Conservation (phyloP, 2,888 invertebrate genomes). For the Ormyrus thymus region DNA sequence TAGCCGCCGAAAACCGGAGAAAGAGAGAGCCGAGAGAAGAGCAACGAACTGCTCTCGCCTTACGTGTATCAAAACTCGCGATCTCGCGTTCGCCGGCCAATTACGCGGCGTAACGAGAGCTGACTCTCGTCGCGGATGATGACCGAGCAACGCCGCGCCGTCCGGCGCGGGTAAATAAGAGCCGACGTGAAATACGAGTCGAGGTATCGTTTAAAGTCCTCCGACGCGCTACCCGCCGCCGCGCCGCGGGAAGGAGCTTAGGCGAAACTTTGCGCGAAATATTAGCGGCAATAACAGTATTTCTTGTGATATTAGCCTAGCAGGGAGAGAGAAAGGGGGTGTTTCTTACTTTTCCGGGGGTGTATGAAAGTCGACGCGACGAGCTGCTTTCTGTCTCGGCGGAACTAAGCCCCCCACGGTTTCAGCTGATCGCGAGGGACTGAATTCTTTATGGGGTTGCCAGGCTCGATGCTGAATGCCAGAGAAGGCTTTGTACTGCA, state of each 20-base stretch:
- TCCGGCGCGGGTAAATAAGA: conserved; percentile 60
- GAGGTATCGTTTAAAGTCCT: conserved; percentile 63
- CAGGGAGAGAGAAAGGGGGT: conserved; percentile 11
- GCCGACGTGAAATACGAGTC: conserved; percentile 65
- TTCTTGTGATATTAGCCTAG: conserved; percentile 70
- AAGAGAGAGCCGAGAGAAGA: too few species aligned
- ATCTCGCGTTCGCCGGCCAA: conserved; percentile 26
- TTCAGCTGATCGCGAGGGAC: background rate
- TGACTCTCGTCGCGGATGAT: background rate
- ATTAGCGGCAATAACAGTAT: conserved; percentile 70
- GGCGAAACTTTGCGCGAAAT: conserved; percentile 64
- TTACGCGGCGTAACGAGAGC: conserved; percentile 54
- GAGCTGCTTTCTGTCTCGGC: background rate
- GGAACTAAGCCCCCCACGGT: background rate
- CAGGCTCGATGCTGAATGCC: too few species aligned
- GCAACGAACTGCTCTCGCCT: background rate
- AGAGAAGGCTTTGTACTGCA: too few species aligned
- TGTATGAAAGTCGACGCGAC: background rate
- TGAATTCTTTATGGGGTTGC: background rate
- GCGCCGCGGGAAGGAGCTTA: conserved; percentile 45
- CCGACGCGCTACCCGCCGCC: conserved; percentile 45
- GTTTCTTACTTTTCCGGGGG: conserved; percentile 3
- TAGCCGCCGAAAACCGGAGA: background rate
- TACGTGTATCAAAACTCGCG: conserved; percentile 23
- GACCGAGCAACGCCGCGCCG: conserved; percentile 2